phyloP scores from a whole-genome alignment of 2,888 invertebrate species.

The Oxyteleia sp. region DNA sequence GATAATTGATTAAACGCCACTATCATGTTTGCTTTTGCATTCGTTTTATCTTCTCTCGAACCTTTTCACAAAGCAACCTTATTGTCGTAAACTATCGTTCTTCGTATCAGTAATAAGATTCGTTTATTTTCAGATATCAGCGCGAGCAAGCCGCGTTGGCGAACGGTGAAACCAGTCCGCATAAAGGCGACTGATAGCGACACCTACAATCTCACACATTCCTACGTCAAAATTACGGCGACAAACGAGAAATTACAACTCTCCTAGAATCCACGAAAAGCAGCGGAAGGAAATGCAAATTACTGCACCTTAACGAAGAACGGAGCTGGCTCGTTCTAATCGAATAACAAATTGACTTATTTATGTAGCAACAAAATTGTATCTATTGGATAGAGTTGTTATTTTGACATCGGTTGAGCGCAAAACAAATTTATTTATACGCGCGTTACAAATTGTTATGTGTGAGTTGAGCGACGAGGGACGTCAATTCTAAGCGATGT shows the following conservation, averaged over 20 bases:
- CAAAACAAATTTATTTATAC: not conserved
- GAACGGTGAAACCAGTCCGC: conserved; percentile 37
- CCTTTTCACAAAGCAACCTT: too few species aligned
- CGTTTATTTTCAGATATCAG: conserved; percentile 80
- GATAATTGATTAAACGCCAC: too few species aligned
- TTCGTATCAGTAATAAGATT: conserved; percentile 14
- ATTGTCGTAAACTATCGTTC: not conserved
- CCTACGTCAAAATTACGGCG: conserved; percentile 71
- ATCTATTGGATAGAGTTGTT: conserved; percentile 14
- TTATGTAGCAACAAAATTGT: conserved; percentile 34
- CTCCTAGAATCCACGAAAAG: conserved; percentile 4
- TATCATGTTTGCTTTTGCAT: too few species aligned
- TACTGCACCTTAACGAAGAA: conserved; percentile 15
- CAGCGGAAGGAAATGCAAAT: conserved; percentile 1
- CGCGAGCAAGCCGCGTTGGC: conserved; percentile 77
- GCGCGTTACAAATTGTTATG: conserved; percentile 5
- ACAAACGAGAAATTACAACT: conserved; percentile 3
- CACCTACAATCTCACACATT: conserved; percentile 73
- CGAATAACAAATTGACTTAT: conserved; percentile 16
- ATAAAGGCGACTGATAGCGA: conserved; percentile 74
- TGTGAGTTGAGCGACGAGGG: not conserved
- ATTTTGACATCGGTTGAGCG: conserved; percentile 22
- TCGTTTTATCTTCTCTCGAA: too few species aligned
- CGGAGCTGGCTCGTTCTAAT: conserved; percentile 50
- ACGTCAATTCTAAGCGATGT: not conserved